A percentile compares a stretch with the other conserved stretches of the same genome.
Conservation (phyloP, 2,888 invertebrate genomes). For the Caenorhabditis sp. region DNA sequence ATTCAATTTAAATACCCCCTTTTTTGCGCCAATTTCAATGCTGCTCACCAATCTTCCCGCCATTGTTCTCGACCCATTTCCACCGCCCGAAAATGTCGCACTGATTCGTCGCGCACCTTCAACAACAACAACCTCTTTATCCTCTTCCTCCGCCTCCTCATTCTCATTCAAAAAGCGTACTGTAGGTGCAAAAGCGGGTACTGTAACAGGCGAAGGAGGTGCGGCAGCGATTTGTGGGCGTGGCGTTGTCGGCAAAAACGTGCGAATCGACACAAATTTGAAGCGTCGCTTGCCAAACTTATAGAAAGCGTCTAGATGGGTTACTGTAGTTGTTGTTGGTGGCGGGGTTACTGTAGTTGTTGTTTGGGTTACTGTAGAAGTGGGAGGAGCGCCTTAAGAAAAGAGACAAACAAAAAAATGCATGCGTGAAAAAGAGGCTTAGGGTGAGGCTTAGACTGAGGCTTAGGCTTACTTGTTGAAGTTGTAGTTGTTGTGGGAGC, state of each 20-base stretch:
- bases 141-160: not conserved
- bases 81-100: not conserved
- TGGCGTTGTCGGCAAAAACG: constrained; percentile 22
- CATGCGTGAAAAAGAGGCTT: not conserved
- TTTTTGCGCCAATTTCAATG: no score
- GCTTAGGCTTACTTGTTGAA: constrained; percentile 4
- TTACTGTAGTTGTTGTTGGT: constrained; percentile 21
- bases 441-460: no score
- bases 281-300: constrained; percentile 38
- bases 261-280: constrained; percentile 38
- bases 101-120: constrained; percentile 5
- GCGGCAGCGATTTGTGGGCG: no score
- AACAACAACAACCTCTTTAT: not conserved
- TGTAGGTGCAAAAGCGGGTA: constrained; percentile 5
- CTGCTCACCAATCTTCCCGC: constrained; percentile 1
- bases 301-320: constrained; percentile 32
- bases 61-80: not conserved
- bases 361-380: constrained; percentile 13
- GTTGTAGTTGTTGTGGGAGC: constrained; percentile 17
- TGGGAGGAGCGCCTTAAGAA: not conserved
- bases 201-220: no score
- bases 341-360: constrained; percentile 19
- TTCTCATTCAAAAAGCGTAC: not conserved
- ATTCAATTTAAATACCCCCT: no score
- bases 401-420: not conserved